Base-by-base conservation (phyloP, 1,140 invertebrate genomes). In the Ceratina japonica region DNA sequence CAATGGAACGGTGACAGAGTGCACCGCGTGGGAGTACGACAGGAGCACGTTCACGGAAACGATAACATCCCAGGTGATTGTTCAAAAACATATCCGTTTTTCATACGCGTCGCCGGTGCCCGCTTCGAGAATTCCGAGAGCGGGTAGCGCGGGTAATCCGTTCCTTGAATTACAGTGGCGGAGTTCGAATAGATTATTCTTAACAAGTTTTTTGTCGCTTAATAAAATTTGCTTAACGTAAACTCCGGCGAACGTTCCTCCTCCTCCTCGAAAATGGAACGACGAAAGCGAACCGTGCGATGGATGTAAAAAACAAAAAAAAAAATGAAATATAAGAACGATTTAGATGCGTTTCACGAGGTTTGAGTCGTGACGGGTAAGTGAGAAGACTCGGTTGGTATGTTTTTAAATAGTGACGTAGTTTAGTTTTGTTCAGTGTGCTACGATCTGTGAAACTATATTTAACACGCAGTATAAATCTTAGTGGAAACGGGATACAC, bases 31-130 rank as follows among this genome's bases (percentile, higher is more conserved):
- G 83, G 91, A 95, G 71, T 97, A 94, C 84, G 95, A 95, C 73
- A 93, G 92, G 44, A 93, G 91, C 49, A 88, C 94, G 18, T 97
- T 97, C 85, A 89, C 94, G 24, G 94, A 96, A 81, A 96, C 96
- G 0, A 96, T 96, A 8, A 91, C 95, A 24, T 95, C 94, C 0
- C 94, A 96, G 90, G 93, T 93, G 87, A 72, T 15, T 49, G 16
- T 64, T 4, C 3, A 24, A 44, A 15, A 22, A 24, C 0, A 8
- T 56, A 16, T 72, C 22, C 7, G n/a, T 12, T 10, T 18, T 12
- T 10, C 18, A 15, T 10, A 7, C 13, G 8, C 51, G 27, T 8
- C 16, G 15, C 64, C 15, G 4, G 16, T 37, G 16, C n/a, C n/a
- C 27, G 13, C 51, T 24, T 71, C n/a, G 27, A 16, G 16, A 3